Evolutionary conservation across 2,797 vertebrate genomes (phyloP).

Genomic region (Ciconia nigra): DNA sequence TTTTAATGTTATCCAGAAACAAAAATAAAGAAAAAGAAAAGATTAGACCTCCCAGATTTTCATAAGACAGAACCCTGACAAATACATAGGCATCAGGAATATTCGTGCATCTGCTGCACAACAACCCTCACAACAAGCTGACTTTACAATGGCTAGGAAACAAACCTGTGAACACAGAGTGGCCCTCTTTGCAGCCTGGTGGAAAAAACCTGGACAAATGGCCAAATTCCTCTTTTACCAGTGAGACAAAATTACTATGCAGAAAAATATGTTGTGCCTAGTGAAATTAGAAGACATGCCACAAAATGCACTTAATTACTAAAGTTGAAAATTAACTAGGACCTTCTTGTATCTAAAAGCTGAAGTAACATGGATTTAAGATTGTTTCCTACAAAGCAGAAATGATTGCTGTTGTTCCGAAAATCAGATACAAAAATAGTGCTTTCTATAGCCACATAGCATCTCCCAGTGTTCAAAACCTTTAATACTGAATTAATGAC

Average conservation of each 20-base stretch:
- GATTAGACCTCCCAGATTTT: not conserved
- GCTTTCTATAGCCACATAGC: not conserved
- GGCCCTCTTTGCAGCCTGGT: not conserved
- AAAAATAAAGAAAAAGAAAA: not conserved
- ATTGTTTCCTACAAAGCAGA: not conserved
- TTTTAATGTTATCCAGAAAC: not conserved
- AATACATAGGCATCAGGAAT: not conserved
- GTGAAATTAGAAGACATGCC: not conserved
- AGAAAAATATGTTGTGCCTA: not conserved
- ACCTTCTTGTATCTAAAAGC: not conserved
- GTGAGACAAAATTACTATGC: not conserved
- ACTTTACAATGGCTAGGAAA: not conserved
- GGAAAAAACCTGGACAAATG: not conserved
- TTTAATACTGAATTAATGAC: not conserved
- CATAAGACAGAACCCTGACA: not conserved
- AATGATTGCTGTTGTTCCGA: not conserved
- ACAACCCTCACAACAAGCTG: not conserved
- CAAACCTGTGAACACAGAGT: not conserved
- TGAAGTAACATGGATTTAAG: not conserved
- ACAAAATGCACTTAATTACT: not conserved
- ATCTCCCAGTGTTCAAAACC: not conserved
- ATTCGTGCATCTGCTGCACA: not conserved
- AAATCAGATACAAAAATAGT: not conserved
- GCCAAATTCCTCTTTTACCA: not conserved
- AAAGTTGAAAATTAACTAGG: not conserved